Base-by-base conservation (phyloP, 2,888 invertebrate species). In the Matsumyia berberina region DNA sequence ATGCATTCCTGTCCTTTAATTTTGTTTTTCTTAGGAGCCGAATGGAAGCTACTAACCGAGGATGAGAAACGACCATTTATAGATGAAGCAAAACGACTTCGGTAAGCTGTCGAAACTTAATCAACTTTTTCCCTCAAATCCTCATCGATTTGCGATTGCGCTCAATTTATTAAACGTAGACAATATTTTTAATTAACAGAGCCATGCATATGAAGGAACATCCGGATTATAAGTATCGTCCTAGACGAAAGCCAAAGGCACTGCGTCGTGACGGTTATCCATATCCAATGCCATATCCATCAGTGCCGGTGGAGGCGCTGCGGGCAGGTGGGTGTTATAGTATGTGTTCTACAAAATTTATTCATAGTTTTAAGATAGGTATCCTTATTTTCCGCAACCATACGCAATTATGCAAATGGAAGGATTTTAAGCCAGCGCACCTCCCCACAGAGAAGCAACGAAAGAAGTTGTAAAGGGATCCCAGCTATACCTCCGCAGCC, bases 61-160 rank as follows among this genome's bases (percentile, higher is more conserved):
- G 96, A 97, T 87, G 98, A 98, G 90, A 99, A 99, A 92, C 94
- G 98, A 89, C 98, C 98, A 29, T 99, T 98, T 93, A 99, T 99
- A 87, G 99, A 99, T 91, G 98, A 99, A 91, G 98, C 99, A 11
- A 99, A 99, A 91, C 94, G 98, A 86, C 94, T 99, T 88, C 89
- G 92, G 91, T 91, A 89, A 88, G 87, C 37, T 9, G 0, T 12
- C n/a, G 6, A 31, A 7, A 11, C 33, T 9, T 5, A 49, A 33
- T n/a, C 9, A 7, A 7, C n/a, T 6, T 9, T 5, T 29, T 12
- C 29, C 24, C n/a, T n/a, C 44, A 6, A 58, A n/a, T 19, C 0
- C 15, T 2, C 8, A 64, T 37, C n/a, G 17, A 55, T 15, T 12
- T 17, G 3, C n/a, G 7, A 31, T 5, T n/a, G 35, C 46, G 35